A percentile compares a stretch with the other conserved stretches of the same genome.
These are phyloP conservation scores for Heliconius ismenius DNA, from an alignment of 2,888 invertebrate species.

Conservation along the genomic window DNA sequence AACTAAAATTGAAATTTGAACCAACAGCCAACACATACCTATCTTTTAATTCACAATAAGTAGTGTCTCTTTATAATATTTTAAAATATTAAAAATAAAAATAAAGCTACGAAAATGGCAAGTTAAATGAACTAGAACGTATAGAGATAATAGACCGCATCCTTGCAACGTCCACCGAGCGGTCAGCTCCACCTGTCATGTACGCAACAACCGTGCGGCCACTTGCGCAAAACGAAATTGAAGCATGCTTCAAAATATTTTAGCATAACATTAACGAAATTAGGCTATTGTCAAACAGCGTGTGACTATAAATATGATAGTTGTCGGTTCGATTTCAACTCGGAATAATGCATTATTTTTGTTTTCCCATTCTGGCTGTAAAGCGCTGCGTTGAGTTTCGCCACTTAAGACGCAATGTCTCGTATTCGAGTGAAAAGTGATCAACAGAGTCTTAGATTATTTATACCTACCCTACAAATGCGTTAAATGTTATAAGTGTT, in stretches of 20 bases:
- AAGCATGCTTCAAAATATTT: background rate
- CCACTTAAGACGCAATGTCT: too few species aligned
- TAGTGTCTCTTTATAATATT: background rate
- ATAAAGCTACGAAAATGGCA: background rate
- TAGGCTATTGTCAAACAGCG: background rate
- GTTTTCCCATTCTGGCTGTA: too few species aligned
- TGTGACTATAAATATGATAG: too few species aligned
- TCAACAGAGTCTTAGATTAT: background rate
- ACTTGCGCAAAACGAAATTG: conserved; percentile 2
- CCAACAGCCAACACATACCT: background rate
- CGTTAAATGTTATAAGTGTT: too few species aligned
- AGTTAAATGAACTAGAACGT: background rate
- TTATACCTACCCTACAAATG: background rate
- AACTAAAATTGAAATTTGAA: background rate
- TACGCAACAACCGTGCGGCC: background rate
- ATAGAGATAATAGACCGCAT: conserved; percentile 17
- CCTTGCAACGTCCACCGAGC: conserved; percentile 4
- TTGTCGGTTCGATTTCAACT: too few species aligned
- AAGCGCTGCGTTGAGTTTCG: too few species aligned
- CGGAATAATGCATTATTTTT: too few species aligned
- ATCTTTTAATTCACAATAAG: background rate
- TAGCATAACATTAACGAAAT: background rate
- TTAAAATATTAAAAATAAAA: background rate
- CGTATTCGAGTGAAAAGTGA: background rate
- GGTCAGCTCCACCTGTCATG: conserved; percentile 19